Evolutionary conservation across 2,888 invertebrate species (phyloP), one percentile per base, ranked within the genome.

Genomic region (Uloborus plumipes): DNA sequence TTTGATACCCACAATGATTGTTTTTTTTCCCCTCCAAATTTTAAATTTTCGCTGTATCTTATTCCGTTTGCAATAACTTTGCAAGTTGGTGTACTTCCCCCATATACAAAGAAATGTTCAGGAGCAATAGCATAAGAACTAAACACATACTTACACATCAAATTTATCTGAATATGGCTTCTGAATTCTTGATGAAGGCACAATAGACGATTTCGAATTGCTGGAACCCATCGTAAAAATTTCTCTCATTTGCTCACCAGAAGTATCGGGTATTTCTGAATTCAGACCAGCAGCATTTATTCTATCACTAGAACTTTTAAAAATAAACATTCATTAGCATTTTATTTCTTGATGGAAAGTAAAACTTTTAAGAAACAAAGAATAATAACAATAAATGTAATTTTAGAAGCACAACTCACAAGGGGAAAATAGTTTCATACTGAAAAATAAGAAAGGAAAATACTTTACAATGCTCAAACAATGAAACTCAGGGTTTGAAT

Each of bases 221-320:
- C 15, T 53, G n/a, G 14, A 20, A 47, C n/a, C 22, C 47, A 53
- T 31, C 22, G 50, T 53, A n/a, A 76, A 62, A 39, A 69, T 26
- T 53, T 76, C 53, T 62, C 67, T 53, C 20, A 76, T 47, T 4
- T 62, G 53, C 3, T 22, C n/a, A 15, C 76, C 76, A 62, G 49
- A 26, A 47, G 51, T 53, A 53, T 76, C 69, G 14, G 50, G 39
- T 39, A 15, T 15, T 51, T 26, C 47, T 20, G n/a, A 9, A 13
- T 62, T 49, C 13, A 76, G 14, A 11, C 62, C 62, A 49, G 76
- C 69, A 26, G 69, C 22, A 6, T 26, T 39, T 22, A 66, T 22
- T 16, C 2, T 0, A 26, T 31, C 15, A 51, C 4, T 15, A 20
- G 4, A 13, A 26, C 75, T 75, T 39, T 15, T 49, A 66, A 18